Conservation (phyloP, 2,797 vertebrate species). For the Scarus forsteni region DNA sequence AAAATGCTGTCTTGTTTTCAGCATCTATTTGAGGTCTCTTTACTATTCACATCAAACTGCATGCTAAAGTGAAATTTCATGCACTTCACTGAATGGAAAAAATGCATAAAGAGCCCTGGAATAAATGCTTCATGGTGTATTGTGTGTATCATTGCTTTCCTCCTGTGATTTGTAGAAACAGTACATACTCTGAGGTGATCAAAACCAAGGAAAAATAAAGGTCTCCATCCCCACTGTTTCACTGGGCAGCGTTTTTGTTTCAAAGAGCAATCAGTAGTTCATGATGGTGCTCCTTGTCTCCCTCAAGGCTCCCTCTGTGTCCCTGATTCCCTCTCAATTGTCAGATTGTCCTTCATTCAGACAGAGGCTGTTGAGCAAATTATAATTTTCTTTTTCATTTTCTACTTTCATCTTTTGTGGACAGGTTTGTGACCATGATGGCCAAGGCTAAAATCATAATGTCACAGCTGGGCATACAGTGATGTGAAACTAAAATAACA, state of each 20-base stretch:
- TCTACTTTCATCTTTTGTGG: background rate
- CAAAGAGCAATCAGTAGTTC: slow-evolving; percentile 2
- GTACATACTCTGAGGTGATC: background rate
- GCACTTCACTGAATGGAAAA: background rate
- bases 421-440: slow-evolving; percentile 11
- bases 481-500: background rate
- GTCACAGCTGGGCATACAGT: background rate
- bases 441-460: slow-evolving; percentile 1
- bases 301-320: slow-evolving; percentile 21
- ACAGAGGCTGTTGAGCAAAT: slow-evolving; percentile 12
- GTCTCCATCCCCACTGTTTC: background rate
- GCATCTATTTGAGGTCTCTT: background rate
- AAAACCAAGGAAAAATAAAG: background rate
- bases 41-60: background rate
- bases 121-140: background rate
- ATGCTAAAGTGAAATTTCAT: background rate
- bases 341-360: slow-evolving; percentile 41
- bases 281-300: slow-evolving; percentile 31
- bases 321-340: slow-evolving; percentile 30
- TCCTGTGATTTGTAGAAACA: background rate
- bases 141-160: background rate
- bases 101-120: background rate
- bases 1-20: background rate
- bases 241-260: slow-evolving; percentile 8
- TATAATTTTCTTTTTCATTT: background rate